Evolutionary conservation across 2,113 vertebrate species (phyloP).

Genomic region (Laticauda colubrina): DNA sequence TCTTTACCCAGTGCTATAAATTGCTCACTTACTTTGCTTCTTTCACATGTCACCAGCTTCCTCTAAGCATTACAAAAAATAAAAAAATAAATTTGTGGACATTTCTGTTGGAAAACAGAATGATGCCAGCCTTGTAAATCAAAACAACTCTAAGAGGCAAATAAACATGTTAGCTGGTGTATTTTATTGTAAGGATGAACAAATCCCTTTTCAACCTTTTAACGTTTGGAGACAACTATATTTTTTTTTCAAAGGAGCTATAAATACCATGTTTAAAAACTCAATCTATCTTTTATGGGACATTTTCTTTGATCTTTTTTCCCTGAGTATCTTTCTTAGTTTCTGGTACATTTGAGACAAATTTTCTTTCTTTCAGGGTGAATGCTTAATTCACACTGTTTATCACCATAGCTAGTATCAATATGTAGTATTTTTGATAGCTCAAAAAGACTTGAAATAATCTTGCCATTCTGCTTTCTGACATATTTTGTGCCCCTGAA

Average conservation of each 20-base stretch:
- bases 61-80: background rate
- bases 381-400: background rate
- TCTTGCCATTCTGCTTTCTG: background rate
- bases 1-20: constrained; percentile 29
- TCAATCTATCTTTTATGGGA: no score
- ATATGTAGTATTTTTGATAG: background rate
- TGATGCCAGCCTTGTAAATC: background rate
- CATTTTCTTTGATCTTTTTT: background rate
- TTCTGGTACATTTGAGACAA: background rate
- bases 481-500: background rate
- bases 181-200: background rate
- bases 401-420: background rate
- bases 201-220: background rate
- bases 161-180: background rate
- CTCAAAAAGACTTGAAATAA: background rate
- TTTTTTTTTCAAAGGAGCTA: background rate
- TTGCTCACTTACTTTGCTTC: constrained; percentile 29
- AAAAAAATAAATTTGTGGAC: background rate
- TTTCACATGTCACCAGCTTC: constrained; percentile 24
- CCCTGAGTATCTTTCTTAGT: background rate
- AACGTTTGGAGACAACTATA: background rate
- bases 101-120: constrained; percentile 1
- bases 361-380: background rate
- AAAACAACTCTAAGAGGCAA: background rate
- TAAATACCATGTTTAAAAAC: background rate